Percentiles rank a stretch among this genome's conserved stretches.
phyloP scores from a whole-genome alignment of 2,113 vertebrate genomes.

The Psammodynastes pulverulentus region DNA sequence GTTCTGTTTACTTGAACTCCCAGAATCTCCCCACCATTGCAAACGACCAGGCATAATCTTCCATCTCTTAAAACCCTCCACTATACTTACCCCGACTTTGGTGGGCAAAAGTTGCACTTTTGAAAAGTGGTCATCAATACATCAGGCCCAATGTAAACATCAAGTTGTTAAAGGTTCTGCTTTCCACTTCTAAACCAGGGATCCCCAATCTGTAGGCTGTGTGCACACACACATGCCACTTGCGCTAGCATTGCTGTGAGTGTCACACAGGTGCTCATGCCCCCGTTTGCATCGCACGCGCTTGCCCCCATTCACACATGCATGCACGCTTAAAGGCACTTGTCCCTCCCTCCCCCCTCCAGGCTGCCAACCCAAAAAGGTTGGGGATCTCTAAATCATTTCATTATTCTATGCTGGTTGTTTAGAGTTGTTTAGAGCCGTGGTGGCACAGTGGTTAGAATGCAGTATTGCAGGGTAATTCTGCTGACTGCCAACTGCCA shows the following conservation, averaged over 20 bases:
- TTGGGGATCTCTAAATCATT: not conserved
- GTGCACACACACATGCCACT: no score
- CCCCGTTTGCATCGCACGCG: fast-evolving
- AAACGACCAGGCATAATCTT: not conserved
- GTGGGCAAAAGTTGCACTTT: not conserved
- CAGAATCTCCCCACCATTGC: not conserved
- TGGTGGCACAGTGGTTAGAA: no score
- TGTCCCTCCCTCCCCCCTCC: no score
- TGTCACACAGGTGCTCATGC: no score
- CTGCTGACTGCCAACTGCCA: no score
- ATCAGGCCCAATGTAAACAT: not conserved
- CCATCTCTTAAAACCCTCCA: not conserved
- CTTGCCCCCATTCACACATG: no score
- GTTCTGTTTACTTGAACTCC: not conserved
- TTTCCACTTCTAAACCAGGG: not conserved
- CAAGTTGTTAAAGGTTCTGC: not conserved
- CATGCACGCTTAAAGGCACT: no score
- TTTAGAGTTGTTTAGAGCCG: not conserved
- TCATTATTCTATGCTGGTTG: not conserved
- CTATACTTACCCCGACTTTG: not conserved
- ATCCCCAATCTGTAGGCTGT: no score
- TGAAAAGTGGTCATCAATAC: not conserved
- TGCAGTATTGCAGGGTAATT: no score
- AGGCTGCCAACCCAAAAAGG: no score
- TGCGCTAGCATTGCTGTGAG: no score